These are phyloP conservation scores for Aromia moschata DNA, from an alignment of 2,888 invertebrate genomes.

Conservation along the genomic window DNA sequence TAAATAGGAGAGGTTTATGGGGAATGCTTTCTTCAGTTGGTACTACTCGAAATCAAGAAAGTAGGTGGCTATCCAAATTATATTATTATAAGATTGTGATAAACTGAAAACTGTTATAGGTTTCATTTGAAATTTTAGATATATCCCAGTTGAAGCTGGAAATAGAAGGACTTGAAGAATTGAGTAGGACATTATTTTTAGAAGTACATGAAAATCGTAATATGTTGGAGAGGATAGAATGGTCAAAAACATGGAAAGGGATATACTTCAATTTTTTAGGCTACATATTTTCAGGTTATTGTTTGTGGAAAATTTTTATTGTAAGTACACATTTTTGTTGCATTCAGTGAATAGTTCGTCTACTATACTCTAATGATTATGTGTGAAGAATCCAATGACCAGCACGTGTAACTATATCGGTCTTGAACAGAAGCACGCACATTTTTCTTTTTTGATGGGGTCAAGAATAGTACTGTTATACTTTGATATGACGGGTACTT, in stretches of 20 bases:
- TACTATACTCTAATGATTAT: too few relatives aligned
- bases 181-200: conserved; percentile 93
- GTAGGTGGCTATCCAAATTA: conserved; percentile 61
- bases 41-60: conserved; percentile 68
- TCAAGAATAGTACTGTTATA: too few relatives aligned
- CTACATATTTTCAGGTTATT: conserved; percentile 98
- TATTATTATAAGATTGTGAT: conserved; percentile 5
- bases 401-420: too few relatives aligned
- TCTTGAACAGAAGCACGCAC: too few relatives aligned
- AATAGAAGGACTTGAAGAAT: conserved; percentile 88
- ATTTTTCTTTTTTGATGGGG: too few relatives aligned
- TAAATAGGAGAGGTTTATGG: conserved; percentile 72
- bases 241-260: conserved; percentile 96
- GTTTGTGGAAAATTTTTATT: conserved; percentile 99
- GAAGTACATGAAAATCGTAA: conserved; percentile 93
- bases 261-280: conserved; percentile 98
- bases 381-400: too few relatives aligned
- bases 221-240: conserved; percentile 90
- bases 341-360: too few relatives aligned
- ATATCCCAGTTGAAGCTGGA: conserved; percentile 84
- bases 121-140: conserved; percentile 66
- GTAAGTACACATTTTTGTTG: too few relatives aligned
- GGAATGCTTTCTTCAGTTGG: conserved; percentile 71
- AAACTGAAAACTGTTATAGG: not conserved
- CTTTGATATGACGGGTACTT: too few relatives aligned